phyloP scores from a whole-genome alignment of 2,888 invertebrate species.

The Diloba caeruleocephala region DNA sequence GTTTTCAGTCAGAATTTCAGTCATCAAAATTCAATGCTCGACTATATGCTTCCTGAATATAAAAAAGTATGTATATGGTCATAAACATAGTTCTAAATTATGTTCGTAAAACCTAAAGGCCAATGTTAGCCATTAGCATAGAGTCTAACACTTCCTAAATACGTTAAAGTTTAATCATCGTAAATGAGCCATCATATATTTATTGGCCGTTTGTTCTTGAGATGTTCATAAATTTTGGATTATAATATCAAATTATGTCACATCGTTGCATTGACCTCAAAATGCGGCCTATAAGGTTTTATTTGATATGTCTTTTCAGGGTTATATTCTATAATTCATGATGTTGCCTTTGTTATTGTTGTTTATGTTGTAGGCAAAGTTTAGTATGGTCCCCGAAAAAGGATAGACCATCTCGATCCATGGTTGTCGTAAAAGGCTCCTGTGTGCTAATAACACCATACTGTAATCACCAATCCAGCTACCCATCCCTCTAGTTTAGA shows the following conservation, averaged over 20 bases:
- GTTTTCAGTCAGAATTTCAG: too few species aligned
- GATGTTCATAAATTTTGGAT: slow-evolving; percentile 18
- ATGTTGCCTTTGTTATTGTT: not conserved
- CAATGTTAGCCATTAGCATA: slow-evolving; percentile 17
- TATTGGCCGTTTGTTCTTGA: slow-evolving; percentile 30
- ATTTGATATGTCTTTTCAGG: slow-evolving; percentile 2
- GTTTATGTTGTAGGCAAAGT: not conserved
- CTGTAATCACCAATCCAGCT: too few species aligned
- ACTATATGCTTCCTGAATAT: too few species aligned
- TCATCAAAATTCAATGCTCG: too few species aligned
- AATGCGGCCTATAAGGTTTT: not conserved
- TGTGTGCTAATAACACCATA: too few species aligned
- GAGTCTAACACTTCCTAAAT: slow-evolving; percentile 21
- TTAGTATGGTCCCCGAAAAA: too few species aligned
- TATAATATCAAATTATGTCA: slow-evolving; percentile 9
- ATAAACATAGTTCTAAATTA: not conserved
- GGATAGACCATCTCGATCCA: too few species aligned
- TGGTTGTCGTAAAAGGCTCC: too few species aligned
- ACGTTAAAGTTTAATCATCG: slow-evolving; percentile 11
- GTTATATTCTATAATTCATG: not conserved
- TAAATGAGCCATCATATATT: slow-evolving; percentile 11
- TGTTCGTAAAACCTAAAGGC: slow-evolving; percentile 8
- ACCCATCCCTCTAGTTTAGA: too few species aligned
- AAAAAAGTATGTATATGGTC: too few species aligned
- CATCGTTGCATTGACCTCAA: slow-evolving; percentile 10